These are phyloP conservation scores for Pseudochaenichthys georgianus DNA, from an alignment of 2,797 vertebrate species.

Conservation along the genomic window DNA sequence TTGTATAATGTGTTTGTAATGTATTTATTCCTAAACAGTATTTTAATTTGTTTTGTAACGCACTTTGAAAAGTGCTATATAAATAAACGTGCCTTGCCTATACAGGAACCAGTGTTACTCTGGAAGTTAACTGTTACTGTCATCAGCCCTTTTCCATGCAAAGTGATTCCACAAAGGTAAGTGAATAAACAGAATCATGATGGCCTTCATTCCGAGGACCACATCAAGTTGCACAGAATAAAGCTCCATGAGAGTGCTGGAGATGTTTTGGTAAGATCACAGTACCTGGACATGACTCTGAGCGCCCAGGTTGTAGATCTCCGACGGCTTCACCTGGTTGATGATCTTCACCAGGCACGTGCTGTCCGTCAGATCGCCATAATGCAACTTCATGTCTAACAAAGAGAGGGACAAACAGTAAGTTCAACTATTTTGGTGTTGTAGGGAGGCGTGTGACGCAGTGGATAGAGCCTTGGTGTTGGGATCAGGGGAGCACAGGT, in stretches of 20 bases:
- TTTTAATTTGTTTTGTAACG: too few relatives aligned
- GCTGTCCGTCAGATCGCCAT: slow-evolving; percentile 98
- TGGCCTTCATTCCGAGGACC: neutral
- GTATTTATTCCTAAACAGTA: too few relatives aligned
- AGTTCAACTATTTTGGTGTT: neutral
- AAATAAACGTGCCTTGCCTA: too few relatives aligned
- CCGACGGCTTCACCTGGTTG: slow-evolving; percentile 94
- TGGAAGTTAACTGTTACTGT: neutral
- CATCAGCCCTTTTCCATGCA: neutral
- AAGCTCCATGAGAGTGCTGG: neutral
- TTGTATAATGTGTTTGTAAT: too few relatives aligned
- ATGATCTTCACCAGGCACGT: slow-evolving; percentile 99
- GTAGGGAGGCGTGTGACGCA: too few relatives aligned
- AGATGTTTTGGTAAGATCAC: neutral
- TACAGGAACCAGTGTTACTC: neutral
- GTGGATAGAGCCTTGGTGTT: too few relatives aligned
- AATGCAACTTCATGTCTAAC: slow-evolving; percentile 97
- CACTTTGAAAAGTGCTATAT: too few relatives aligned
- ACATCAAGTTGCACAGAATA: neutral
- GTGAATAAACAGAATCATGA: neutral
- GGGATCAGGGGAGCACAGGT: too few relatives aligned
- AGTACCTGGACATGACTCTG: slow-evolving; percentile 98
- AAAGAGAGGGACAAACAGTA: neutral
- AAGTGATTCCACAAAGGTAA: slow-evolving; percentile 6
- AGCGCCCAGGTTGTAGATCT: slow-evolving; percentile 99